Conservation (phyloP, 2,888 invertebrate genomes). For the Lasioglossum calceatum region DNA sequence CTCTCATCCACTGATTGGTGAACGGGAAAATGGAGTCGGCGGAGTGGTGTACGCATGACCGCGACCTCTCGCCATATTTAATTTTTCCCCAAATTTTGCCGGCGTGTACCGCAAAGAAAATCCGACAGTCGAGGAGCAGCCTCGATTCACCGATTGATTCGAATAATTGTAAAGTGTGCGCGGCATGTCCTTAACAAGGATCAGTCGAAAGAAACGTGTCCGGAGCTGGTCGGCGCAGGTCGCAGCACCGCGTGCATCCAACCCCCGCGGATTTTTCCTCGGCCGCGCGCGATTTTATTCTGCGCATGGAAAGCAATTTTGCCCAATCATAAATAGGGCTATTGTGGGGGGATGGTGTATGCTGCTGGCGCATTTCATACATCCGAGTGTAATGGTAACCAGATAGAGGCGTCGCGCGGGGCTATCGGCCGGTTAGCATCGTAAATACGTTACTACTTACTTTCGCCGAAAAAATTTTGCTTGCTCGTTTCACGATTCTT, state of each 20-base stretch:
- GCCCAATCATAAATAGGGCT: constrained; percentile 85
- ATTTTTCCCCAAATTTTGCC: constrained; percentile 80
- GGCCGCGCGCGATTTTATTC: constrained; percentile 84
- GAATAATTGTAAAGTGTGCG: neutral
- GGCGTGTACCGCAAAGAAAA: constrained; percentile 58
- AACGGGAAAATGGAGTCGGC: constrained; percentile 43
- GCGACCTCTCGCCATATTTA: constrained; percentile 80
- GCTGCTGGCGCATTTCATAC: constrained; percentile 83
- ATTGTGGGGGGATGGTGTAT: constrained; percentile 84
- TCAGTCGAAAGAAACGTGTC: neutral
- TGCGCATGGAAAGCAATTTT: constrained; percentile 85
- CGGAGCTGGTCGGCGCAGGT: constrained; percentile 40
- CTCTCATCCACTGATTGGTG: constrained; percentile 60
- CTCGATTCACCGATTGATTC: neutral
- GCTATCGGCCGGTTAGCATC: constrained; percentile 82
- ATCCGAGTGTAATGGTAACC: constrained; percentile 84
- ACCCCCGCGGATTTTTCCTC: constrained; percentile 82
- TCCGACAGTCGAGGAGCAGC: constrained; percentile 27
- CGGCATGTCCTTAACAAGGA: neutral
- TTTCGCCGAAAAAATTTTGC: constrained; percentile 64
- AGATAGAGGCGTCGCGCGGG: constrained; percentile 84
- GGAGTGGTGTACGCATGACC: constrained; percentile 74
- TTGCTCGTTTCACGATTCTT: constrained; percentile 19
- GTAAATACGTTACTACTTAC: constrained; percentile 78
- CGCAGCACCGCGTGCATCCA: constrained; percentile 53